These are phyloP conservation scores for Eptatretus atami DNA, from an alignment of 2,797 vertebrate species.

Conservation along the genomic window DNA sequence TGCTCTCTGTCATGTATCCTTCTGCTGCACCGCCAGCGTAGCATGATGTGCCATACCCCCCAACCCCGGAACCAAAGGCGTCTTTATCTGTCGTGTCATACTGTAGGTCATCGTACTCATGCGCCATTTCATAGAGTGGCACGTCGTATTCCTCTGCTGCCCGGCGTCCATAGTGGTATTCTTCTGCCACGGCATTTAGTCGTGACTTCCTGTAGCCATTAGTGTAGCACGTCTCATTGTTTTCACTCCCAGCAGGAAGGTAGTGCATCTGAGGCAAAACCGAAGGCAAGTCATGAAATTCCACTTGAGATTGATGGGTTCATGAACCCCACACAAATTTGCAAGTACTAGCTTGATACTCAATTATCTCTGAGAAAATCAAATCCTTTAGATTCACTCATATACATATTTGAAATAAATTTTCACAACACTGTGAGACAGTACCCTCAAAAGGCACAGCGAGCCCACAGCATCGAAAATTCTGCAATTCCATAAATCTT, in stretches of 20 bases:
- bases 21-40: slow-evolving; percentile 18
- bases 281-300: no score
- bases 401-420: no score
- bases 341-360: no score
- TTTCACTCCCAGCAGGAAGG: not conserved
- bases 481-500: no score
- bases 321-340: no score
- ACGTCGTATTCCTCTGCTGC: not conserved
- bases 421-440: no score
- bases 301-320: no score
- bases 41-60: not conserved
- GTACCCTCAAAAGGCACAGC: no score
- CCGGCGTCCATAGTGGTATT: not conserved
- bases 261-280: no score
- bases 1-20: slow-evolving; percentile 82
- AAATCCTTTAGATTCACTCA: no score
- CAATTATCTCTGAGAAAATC: no score
- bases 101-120: not conserved
- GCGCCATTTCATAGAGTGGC: not conserved
- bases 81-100: not conserved
- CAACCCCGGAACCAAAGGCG: not conserved
- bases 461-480: no score
- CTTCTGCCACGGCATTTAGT: not conserved
- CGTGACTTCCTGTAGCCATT: not conserved
- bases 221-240: not conserved